Evolutionary conservation across 2,797 vertebrate genomes (phyloP).

Genomic region (Sebastes minor): DNA sequence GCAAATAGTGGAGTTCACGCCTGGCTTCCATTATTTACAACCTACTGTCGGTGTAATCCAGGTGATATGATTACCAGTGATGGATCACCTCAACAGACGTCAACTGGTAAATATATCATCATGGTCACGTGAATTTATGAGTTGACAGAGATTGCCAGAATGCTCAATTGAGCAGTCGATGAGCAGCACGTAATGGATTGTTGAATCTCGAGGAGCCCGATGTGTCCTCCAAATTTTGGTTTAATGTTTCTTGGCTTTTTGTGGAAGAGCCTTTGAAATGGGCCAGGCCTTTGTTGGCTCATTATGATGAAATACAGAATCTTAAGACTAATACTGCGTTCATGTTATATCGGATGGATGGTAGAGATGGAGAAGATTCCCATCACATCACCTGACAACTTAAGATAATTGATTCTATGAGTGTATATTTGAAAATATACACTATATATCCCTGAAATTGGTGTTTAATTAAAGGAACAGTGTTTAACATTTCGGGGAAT

Average conservation of each 20-base stretch:
- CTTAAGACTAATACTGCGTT: background rate
- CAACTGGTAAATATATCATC: background rate
- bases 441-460: background rate
- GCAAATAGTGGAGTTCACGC: slow-evolving; percentile 10
- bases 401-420: background rate
- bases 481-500: no score
- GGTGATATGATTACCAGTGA: background rate
- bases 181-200: background rate
- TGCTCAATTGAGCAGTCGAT: background rate
- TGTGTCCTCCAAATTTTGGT: background rate
- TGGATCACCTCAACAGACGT: background rate
- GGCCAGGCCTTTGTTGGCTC: background rate
- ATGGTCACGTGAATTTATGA: background rate
- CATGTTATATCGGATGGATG: background rate
- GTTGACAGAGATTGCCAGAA: slow-evolving; percentile 1
- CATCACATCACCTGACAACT: background rate
- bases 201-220: background rate
- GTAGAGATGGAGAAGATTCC: background rate
- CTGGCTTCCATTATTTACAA: slow-evolving; percentile 17
- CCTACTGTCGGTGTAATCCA: background rate
- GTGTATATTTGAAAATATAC: background rate
- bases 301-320: background rate
- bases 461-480: background rate
- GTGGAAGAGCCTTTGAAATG: background rate
- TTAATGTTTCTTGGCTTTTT: background rate